These are phyloP conservation scores for Syrista parreyssii DNA, from an alignment of 2,888 invertebrate species.

Conservation along the genomic window DNA sequence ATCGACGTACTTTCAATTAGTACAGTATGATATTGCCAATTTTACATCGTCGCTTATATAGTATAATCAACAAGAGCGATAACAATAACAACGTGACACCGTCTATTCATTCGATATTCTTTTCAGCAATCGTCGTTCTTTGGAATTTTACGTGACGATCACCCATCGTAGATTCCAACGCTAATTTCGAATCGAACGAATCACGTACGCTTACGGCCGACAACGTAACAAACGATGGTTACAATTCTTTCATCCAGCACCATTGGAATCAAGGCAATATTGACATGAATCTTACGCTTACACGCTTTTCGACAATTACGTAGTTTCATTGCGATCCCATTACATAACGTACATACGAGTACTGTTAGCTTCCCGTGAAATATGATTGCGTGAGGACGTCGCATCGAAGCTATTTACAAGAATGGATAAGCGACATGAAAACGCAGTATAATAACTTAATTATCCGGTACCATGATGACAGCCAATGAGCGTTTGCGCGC, in stretches of 20 bases:
- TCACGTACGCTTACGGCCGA: background rate
- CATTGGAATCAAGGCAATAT: background rate
- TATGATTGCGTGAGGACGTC: conserved; percentile 5
- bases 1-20: conserved; percentile 16
- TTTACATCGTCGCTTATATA: conserved; percentile 42
- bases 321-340: background rate
- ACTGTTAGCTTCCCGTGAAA: background rate
- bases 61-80: conserved; percentile 48
- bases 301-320: background rate
- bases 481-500: background rate
- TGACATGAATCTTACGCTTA: background rate
- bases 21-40: background rate
- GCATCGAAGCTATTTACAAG: conserved; percentile 21
- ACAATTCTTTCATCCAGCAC: background rate
- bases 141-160: background rate
- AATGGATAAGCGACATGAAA: conserved; percentile 21
- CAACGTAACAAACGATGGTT: background rate
- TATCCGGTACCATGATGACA: background rate
- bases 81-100: conserved; percentile 45
- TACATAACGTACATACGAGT: background rate
- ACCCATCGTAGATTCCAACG: background rate
- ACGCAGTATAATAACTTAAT: background rate
- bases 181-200: background rate
- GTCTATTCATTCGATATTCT: background rate
- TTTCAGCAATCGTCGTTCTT: background rate